phyloP scores from a whole-genome alignment of 1,140 invertebrate species.

The Bombus difficillimus region DNA sequence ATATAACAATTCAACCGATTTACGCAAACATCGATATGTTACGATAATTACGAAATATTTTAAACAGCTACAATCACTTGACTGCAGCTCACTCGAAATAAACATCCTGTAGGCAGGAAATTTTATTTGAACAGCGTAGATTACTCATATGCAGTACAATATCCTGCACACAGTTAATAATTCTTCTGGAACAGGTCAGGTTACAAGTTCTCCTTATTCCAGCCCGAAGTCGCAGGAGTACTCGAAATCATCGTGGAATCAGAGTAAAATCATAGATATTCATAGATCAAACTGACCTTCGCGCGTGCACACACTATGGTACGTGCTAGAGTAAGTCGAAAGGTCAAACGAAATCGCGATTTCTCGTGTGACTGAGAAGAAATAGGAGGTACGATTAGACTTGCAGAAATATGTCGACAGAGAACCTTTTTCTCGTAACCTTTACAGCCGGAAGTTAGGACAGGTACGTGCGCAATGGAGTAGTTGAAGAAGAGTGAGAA shows the following conservation, averaged over 20 bases:
- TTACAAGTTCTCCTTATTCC: background rate
- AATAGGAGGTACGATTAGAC: background rate
- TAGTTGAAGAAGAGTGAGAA: background rate
- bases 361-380: background rate
- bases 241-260: background rate
- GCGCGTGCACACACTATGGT: conserved; percentile 10
- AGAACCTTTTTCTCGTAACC: background rate
- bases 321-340: background rate
- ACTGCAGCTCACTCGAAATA: background rate
- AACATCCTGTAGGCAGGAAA: background rate
- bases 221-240: background rate
- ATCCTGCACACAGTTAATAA: background rate
- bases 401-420: background rate
- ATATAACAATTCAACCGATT: background rate
- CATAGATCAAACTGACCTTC: conserved; percentile 42
- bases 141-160: background rate
- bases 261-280: conserved; percentile 4
- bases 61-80: background rate
- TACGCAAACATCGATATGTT: background rate
- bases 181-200: too few species aligned
- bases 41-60: background rate
- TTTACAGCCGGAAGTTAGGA: conserved; percentile 38
- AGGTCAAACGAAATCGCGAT: conserved; percentile 25
- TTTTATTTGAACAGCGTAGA: background rate
- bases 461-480: conserved; percentile 45